Base-by-base conservation (phyloP, 2,797 vertebrate species). In the Anisognathus igniventris region DNA sequence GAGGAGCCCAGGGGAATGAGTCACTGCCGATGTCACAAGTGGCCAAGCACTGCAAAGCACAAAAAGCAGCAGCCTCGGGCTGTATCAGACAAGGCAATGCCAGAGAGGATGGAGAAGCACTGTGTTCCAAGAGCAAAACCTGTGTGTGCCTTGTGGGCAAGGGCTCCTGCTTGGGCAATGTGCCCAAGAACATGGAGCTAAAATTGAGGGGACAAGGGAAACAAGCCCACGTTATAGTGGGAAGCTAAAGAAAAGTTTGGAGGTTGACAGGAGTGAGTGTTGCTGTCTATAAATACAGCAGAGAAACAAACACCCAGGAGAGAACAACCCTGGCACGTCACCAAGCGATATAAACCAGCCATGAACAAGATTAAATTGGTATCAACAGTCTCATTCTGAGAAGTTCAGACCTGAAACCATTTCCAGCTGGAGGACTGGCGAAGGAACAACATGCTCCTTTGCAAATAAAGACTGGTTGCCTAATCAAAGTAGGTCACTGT, bases 261-360 rank as follows among this genome's bases (percentile, higher is more conserved):
- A 94, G 90, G 94, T 23, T 95, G 94, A 82, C 3, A 8, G 57
- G 62, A 79, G 92, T 84, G 92, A 95, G 83, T 84, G 93, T 23
- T 95, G 80, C 86, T 48, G 40, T 57, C 93, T 96, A 94, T 95
- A 96, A 96, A 96, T 95, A 96, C 40, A 90, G 58, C 73, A 84
- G 73, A 84, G 60, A 88, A 95, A 95, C 86, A 94, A 95, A 93
- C 95, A 93, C 88, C 73, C 80, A 60, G 77, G 78, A 94, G 92
- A 90, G 93, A 96, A 96, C 76, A 92, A 91, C 87, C 68, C 64
- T 94, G 95, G 93, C 92, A 60, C 20, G 7, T 65, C 90, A 90
- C 88, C 92, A 92, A 91, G 88, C 0, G 58, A 95, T 94, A 95
- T 45, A 66, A 95, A 88, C 82, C 76, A 86, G 91, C 90, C 67